These are phyloP conservation scores for Malthinus seriepunctatus DNA, from an alignment of 2,888 invertebrate species.

Conservation along the genomic window DNA sequence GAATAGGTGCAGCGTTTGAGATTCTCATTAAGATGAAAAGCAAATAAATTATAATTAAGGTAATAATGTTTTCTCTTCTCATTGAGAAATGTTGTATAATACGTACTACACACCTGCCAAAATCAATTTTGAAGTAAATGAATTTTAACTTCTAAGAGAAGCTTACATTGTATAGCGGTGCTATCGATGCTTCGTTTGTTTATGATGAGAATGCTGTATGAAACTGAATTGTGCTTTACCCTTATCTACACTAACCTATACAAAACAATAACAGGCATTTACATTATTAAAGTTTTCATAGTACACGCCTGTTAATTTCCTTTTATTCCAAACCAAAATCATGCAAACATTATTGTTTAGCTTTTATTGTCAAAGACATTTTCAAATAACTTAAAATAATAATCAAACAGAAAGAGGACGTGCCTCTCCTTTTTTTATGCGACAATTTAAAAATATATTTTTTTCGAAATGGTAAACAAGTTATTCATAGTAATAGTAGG, in stretches of 20 bases:
- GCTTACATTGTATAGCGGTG: background rate
- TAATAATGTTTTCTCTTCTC: no score
- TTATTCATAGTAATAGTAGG: constrained; percentile 45
- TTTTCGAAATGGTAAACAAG: constrained; percentile 41
- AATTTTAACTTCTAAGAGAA: constrained; percentile 1
- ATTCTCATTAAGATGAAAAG: no score
- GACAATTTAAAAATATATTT: constrained; percentile 13
- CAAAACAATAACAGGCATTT: constrained; percentile 21
- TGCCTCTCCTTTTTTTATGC: background rate
- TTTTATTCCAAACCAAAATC: constrained; percentile 18
- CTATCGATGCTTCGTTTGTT: constrained; percentile 4
- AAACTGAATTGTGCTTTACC: constrained; percentile 7
- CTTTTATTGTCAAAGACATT: constrained; percentile 18
- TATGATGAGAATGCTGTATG: constrained; percentile 2
- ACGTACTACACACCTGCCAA: background rate
- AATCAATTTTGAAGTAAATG: constrained; percentile 1
- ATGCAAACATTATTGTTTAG: constrained; percentile 15
- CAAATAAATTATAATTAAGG: no score
- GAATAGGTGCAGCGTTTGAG: no score
- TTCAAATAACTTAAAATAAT: background rate
- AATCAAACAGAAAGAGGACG: background rate
- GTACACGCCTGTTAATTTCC: constrained; percentile 26
- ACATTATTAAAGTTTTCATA: constrained; percentile 25
- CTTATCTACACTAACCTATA: constrained; percentile 16
- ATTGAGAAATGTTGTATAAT: no score